Evolutionary conservation across 2,113 vertebrate genomes (phyloP).

Genomic region (Pelecanoides urinatrix): DNA sequence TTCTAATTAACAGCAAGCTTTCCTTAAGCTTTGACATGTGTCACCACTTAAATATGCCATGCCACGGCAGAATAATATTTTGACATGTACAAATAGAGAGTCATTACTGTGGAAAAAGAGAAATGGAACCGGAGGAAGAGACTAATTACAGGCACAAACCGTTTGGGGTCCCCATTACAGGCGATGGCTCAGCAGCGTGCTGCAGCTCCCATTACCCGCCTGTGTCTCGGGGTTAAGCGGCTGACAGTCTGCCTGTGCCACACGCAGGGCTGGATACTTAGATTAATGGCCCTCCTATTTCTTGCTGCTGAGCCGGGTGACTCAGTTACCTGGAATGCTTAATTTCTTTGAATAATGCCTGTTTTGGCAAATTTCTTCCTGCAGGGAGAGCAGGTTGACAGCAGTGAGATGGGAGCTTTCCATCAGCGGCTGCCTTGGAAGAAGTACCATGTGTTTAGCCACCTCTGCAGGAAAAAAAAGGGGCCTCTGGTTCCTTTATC

Average conservation of each 20-base stretch:
- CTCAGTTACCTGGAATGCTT: constrained; percentile 5
- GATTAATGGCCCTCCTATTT: background rate
- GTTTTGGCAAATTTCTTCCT: background rate
- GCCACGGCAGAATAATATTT: background rate
- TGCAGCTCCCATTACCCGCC: background rate
- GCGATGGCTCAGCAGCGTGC: background rate
- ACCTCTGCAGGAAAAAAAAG: background rate
- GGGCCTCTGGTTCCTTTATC: background rate
- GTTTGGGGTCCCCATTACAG: background rate
- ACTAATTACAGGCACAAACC: background rate
- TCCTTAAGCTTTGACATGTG: constrained; percentile 3
- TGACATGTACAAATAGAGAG: background rate
- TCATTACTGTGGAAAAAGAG: background rate
- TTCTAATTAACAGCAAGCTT: constrained; percentile 36
- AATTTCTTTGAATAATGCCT: constrained; percentile 2
- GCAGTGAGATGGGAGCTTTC: background rate
- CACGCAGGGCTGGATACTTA: background rate
- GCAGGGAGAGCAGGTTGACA: background rate
- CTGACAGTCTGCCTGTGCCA: background rate
- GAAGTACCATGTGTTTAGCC: background rate
- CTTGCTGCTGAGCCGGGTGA: constrained; percentile 2
- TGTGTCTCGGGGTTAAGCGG: background rate
- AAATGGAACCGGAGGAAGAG: background rate
- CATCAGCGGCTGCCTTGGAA: background rate
- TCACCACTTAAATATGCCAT: background rate